Base-by-base conservation (phyloP, 2,113 vertebrate species). In the Jaculus jaculus region DNA sequence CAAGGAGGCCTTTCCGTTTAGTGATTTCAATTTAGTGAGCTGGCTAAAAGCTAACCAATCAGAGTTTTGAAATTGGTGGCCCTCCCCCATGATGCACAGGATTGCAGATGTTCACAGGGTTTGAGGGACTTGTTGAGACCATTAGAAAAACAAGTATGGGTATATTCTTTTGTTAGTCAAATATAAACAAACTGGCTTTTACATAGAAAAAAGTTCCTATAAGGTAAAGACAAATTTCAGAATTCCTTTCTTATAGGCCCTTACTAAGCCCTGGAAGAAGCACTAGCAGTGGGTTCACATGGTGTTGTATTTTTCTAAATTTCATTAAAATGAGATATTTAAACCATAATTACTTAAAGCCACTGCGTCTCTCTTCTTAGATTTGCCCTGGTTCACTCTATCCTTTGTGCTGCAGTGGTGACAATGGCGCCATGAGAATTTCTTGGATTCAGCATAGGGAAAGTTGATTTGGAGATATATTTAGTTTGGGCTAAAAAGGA, bases 11-110 rank as follows among this genome's bases (percentile, higher is more conserved):
- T 78, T 79, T 72, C 34, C 88, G 89, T 74, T 60, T 12, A 84
- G 84, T 93, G 79, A 91, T 91, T 91, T 91, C n/a, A 79, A 86
- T 77, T 91, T 82, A 89, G 74, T 86, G 77, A 93, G 18, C 30
- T 89, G 74, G 21, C n/a, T 86, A 91, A 93, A 82, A 75, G 37
- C 32, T 89, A 91, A 92, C 78, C 88, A 94, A 89, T 85, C 37
- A 93, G n/a, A 71, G 87, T 37, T 13, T 58, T 95, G 47, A 85
- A 34, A 72, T 84, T 54, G 23, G 20, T 68, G 28, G 30, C 2
- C 7, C 85, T 84, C 69, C 60, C 42, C n/a, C 26, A 71, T 58
- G 7, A 72, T 88, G 60, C 23, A 47, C 18, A 74, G 82, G 24
- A 92, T 18, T 71, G 8, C 47, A 80, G 51, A 86, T 63, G 47